Conservation (phyloP, 2,113 vertebrate species). For the Chaenogobius annularis region DNA sequence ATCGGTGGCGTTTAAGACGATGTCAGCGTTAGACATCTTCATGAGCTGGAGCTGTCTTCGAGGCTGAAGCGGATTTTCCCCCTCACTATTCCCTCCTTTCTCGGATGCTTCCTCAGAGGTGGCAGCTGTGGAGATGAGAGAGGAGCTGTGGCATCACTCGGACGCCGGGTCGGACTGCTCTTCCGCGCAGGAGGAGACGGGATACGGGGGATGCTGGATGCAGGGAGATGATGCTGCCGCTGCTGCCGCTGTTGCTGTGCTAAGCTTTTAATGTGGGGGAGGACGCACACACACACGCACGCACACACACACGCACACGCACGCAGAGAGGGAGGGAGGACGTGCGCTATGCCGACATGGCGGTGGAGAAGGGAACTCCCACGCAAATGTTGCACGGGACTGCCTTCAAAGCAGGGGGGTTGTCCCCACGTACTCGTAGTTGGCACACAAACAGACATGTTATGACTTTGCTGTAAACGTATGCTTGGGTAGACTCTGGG, state of each 20-base stretch:
- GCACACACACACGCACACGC: conserved; percentile 34
- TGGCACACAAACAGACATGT: conserved; percentile 40
- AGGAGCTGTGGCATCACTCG: conserved; percentile 81
- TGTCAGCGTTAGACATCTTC: conserved; percentile 87
- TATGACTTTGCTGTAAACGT: conserved; percentile 45
- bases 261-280: conserved; percentile 76
- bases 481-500: neutral
- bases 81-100: conserved; percentile 1
- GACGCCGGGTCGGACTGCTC: conserved; percentile 67
- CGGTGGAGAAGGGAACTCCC: conserved; percentile 80
- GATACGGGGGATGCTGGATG: conserved; percentile 60
- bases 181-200: conserved; percentile 51
- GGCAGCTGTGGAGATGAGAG: conserved; percentile 66
- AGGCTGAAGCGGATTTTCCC: conserved; percentile 58
- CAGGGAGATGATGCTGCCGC: conserved; percentile 39
- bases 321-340: conserved; percentile 42
- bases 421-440: conserved; percentile 65
- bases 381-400: conserved; percentile 80
- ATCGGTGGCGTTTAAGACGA: conserved; percentile 81
- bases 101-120: conserved; percentile 49
- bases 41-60: conserved; percentile 77
- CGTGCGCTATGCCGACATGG: conserved; percentile 73
- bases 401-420: conserved; percentile 79
- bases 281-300: conserved; percentile 54
- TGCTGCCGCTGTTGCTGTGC: conserved; percentile 56